Base-by-base conservation (phyloP, 2,797 vertebrate species). In the Apodemus agrarius region DNA sequence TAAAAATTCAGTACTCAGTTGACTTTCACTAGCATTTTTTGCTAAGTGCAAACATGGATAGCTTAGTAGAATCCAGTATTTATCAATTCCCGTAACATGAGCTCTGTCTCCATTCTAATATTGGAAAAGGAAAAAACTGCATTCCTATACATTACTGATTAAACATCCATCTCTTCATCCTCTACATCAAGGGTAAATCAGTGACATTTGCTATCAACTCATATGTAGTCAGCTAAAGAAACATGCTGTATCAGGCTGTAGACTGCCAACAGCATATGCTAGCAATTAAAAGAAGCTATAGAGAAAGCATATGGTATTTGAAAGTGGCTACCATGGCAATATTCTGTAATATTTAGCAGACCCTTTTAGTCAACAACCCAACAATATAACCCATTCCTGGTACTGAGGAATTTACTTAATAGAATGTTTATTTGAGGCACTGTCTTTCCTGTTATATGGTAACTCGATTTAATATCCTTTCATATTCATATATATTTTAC, bases 31-130 rank as follows among this genome's bases (percentile, higher is more conserved):
- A 86, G 29, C 54, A 61, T 61, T 49, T 96, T 81, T 90, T 75
- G 29, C 49, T 86, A 52, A n/a, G 59, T 40, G 4, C 26, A 81
- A 37, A 57, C 63, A 21, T 49, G 16, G 37, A 74, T 10, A 93
- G 75, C 34, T 34, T 92, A 92, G 46, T 22, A 67, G 37, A 90
- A 93, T 93, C 16, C 13, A 37, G 54, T n/a, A 72, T 34, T 59
- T 81, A 96, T 13, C 61, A 85, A 40, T 26, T 79, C n/a, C 40
- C 49, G 91, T 69, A 90, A 69, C 80, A 90, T 43, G 34, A 72
- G 67, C 21, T 81, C 57, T 94, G 26, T 72, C 79, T 69, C 74
- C 87, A 90, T 94, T 91, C 40, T 76, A 95, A 95, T 82, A 85
- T 81, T 76, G 76, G 43, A 31, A 88, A 90, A 95, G 19, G 22